Base-by-base conservation (phyloP, 2,113 vertebrate species). In the Pseudorectes ferrugineus region DNA sequence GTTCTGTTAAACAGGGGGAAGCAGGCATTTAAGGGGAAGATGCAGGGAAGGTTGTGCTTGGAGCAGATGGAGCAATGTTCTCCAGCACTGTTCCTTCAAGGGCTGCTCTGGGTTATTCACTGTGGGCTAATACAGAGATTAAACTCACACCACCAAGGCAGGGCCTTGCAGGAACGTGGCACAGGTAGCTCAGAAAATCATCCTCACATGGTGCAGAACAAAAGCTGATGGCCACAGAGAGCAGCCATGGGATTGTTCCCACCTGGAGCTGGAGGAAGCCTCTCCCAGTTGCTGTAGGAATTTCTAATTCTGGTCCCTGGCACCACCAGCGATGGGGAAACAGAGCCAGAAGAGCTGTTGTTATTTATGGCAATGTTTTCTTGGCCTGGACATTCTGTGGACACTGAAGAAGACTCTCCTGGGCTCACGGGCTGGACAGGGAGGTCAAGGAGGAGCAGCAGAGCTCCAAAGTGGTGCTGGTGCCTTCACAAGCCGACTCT, bases 1-100 rank as follows among this genome's bases (percentile, higher is more conserved):
- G 77, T 98, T 97, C 96, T 93, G 96, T 98, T 98, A 97, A 97
- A 96, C 95, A 95, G 96, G 63, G 65, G 93, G 94, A 95, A 96
- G 96, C 45, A 38, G 46, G 79, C 96, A 14, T 70, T 91, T 85
- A 43, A 87, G 19, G 35, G 89, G 67, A 85, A 86, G 79, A 92
- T 28, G 31, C 48, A 38, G 87, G 61, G 85, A 78, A 80, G 89
- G 62, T 65, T 73, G 72, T 42, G 85, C 93, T 76, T 48, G 25
- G 70, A 96, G 87, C 91, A 96, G 86, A 94, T 67, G 84, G 65
- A 83, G 73, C 18, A 42, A 42, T 0, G 0, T 40, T 58, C 72
- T 46, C 68, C 66, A 79, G 75, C n/a, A 4, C 74, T 3, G 3
- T 9, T 86, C 36, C 88, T 95, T 54, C 86, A 86, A 42, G 85